Conservation (phyloP, 2,888 invertebrate genomes). For the Lacanobia oleracea region DNA sequence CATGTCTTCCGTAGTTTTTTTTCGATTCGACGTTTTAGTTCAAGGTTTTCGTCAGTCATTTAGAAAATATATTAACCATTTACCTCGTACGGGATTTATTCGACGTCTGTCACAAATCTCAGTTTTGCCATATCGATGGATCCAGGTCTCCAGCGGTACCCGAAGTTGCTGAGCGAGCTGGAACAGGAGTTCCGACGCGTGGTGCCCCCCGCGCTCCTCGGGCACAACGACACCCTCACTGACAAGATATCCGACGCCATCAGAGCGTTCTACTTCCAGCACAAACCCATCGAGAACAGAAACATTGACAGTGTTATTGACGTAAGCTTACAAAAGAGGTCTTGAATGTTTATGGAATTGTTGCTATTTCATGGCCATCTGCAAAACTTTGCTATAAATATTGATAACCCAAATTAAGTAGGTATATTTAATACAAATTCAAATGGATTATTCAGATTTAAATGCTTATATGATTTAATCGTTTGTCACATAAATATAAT, state of each 20-base stretch:
- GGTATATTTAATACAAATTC: neutral
- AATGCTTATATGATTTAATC: neutral
- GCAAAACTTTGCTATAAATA: neutral
- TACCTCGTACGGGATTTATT: neutral
- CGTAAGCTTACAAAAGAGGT: conserved; percentile 73
- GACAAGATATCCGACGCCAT: conserved; percentile 86
- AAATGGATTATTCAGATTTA: neutral
- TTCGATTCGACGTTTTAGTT: neutral
- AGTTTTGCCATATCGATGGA: conserved; percentile 10
- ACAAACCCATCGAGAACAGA: conserved; percentile 88
- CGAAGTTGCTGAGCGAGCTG: conserved; percentile 89
- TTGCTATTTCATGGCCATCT: neutral
- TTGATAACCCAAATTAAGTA: neutral
- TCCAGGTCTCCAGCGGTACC: conserved; percentile 90
- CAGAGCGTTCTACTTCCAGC: conserved; percentile 90
- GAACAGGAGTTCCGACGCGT: conserved; percentile 91
- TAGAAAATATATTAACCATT: neutral
- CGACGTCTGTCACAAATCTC: neutral
- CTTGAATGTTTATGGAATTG: neutral
- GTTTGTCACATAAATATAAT: neutral
- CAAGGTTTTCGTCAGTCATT: neutral
- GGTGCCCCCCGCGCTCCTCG: conserved; percentile 89
- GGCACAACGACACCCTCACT: conserved; percentile 75
- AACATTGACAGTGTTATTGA: conserved; percentile 91
- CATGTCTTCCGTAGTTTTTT: neutral